Percentiles rank a stretch among this genome's conserved stretches.
Conservation (phyloP, 2,797 vertebrate genomes). For the Enoplosus armatus region DNA sequence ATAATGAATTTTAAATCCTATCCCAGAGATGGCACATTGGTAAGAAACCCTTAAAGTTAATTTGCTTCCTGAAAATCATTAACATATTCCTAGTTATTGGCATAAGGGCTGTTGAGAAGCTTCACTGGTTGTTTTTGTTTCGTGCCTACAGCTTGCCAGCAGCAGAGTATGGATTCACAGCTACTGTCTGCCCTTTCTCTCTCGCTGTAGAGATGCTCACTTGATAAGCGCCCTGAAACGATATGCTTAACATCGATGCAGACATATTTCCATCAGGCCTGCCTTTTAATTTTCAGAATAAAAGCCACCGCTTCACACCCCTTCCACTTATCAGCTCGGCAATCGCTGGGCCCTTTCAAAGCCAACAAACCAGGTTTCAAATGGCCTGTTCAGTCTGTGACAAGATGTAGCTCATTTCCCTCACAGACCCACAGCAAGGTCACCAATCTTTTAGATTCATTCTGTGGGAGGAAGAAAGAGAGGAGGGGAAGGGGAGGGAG, state of each 20-base stretch:
- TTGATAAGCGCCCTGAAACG: slow-evolving; percentile 72
- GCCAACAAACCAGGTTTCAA: slow-evolving; percentile 92
- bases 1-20: slow-evolving; percentile 86
- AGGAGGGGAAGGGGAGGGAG: slow-evolving; percentile 80
- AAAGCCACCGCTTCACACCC: slow-evolving; percentile 82
- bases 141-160: slow-evolving; percentile 63
- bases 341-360: slow-evolving; percentile 92
- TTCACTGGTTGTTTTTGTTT: slow-evolving; percentile 71
- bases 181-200: slow-evolving; percentile 62
- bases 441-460: slow-evolving; percentile 95
- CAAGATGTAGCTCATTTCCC: slow-evolving; percentile 97
- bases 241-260: slow-evolving; percentile 79
- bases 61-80: slow-evolving; percentile 80
- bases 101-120: slow-evolving; percentile 67
- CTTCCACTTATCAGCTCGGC: slow-evolving; percentile 86
- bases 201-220: slow-evolving; percentile 62
- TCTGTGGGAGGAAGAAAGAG: slow-evolving; percentile 90
- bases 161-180: slow-evolving; percentile 58
- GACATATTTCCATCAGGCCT: slow-evolving; percentile 89
- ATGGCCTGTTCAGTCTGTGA: slow-evolving; percentile 92
- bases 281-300: slow-evolving; percentile 91
- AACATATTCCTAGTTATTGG: slow-evolving; percentile 80
- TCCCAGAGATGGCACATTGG: slow-evolving; percentile 77
- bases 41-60: slow-evolving; percentile 80
- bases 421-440: slow-evolving; percentile 95